Evolutionary conservation across 1,140 invertebrate species (phyloP), one percentile per base, ranked within the genome.

Genomic region (Probaryconus sp.): DNA sequence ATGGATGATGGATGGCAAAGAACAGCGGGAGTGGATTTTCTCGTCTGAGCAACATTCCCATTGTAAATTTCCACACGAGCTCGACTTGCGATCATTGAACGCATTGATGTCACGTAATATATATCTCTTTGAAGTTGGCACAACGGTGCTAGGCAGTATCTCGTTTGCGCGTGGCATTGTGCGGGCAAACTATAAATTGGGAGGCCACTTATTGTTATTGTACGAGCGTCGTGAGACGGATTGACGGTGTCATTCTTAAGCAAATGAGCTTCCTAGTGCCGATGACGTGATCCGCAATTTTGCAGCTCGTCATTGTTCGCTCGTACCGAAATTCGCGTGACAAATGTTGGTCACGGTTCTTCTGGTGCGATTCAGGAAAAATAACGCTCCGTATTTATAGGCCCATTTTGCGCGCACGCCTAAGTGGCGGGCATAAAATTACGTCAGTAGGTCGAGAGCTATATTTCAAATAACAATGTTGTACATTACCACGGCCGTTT

Each of bases 211-310:
- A 81, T 81, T 82, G 68, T 76, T 76, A 72, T 72, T 65, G 55
- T 40, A 53, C 53, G 53, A 55, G 65, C 58, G 56, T 51, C 42
- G 20, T 33, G 60, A 55, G 69, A 76, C 72, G 56, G 78, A 77
- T 80, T 76, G 74, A 81, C 81, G 72, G 42, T 72, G 77, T 79
- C 80, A 82, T 82, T 84, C 76, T 84, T 79, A 82, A 77, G 56
- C 77, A 84, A 85, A 83, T 81, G 81, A 81, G 51, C 60, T 45
- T 61, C 53, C 63, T 67, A 65, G 63, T 63, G 69, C 60, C 70
- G 75, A n/a, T 65, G 64, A 60, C 67, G 48, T 35, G 55, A 53
- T 74, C 55, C 35, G 16, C 28, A 51, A 61, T 30, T 37, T 43
- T 50, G 45, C 37, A 6, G 6, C 31, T 9, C 3, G 3, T 47